Conservation (phyloP, 2,797 vertebrate genomes). For the Gobionotothen gibberifrons region DNA sequence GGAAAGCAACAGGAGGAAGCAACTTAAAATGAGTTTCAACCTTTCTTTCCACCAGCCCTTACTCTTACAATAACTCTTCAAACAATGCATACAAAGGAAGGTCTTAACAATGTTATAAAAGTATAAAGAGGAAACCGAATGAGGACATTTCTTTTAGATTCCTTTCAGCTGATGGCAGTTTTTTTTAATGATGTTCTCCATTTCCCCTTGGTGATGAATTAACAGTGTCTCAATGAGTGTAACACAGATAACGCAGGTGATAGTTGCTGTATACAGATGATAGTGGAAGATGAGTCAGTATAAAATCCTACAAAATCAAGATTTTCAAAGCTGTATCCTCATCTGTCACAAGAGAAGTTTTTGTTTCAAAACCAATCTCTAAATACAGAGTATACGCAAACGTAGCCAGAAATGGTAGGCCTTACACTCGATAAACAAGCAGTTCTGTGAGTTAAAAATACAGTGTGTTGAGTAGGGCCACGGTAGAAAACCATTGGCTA, state of each 20-base stretch:
- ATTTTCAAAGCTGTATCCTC: slow-evolving; percentile 62
- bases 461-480: slow-evolving; percentile 18
- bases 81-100: slow-evolving; percentile 21
- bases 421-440: slow-evolving; percentile 52
- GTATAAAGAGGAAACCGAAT: slow-evolving; percentile 46
- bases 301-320: slow-evolving; percentile 80
- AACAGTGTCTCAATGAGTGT: slow-evolving; percentile 9
- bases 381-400: slow-evolving; percentile 66
- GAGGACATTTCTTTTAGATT: slow-evolving; percentile 28
- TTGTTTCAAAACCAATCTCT: slow-evolving; percentile 60
- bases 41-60: slow-evolving; percentile 28
- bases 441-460: slow-evolving; percentile 39
- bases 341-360: slow-evolving; percentile 55
- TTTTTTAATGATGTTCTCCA: slow-evolving; percentile 2
- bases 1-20: slow-evolving; percentile 47
- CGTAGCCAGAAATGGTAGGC: slow-evolving; percentile 53
- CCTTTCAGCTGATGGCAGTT: slow-evolving; percentile 17
- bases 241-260: not conserved
- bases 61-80: slow-evolving; percentile 24
- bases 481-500: slow-evolving; percentile 16
- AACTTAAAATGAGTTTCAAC: slow-evolving; percentile 29
- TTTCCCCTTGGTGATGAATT: slow-evolving; percentile 16
- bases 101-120: slow-evolving; percentile 41
- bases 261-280: slow-evolving; percentile 19
- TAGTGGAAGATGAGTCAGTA: slow-evolving; percentile 64